Evolutionary conservation across 1,140 invertebrate genomes (phyloP), one percentile per base, ranked within the genome.

Genomic region (Achatina immaculata): DNA sequence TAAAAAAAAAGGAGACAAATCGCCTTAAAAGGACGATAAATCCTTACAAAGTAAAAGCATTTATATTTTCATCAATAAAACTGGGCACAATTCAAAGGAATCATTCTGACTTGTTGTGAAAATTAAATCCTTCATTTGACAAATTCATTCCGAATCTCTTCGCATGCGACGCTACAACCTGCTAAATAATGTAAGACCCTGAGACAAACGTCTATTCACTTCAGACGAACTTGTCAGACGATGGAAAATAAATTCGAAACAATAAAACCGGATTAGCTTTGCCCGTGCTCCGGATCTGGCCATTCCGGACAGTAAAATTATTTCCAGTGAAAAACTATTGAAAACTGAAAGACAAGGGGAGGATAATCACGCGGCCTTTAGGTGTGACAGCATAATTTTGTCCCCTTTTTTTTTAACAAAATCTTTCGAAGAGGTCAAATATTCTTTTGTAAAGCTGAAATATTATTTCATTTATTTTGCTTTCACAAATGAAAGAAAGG

Each of bases 121-220:
- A 73, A 73, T 73, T 73, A 73, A 73, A 73, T 73, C 71, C 71
- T 73, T 51, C 71, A 51, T 73, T 73, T 73, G 71, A 48, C 71
- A 73, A 73, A 73, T 73, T 73, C 71, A 73, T 48, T 48, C 38
- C 28, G 71, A 48, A 43, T 43, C 42, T 69, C 24, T 69, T 43
- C 68, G 58, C 58, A n/a, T 62, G 58, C 31, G 31, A 62, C 58
- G 28, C 7, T 62, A 62, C 58, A 62, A 62, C 58, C n/a, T 62
- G 58, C 58, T 62, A 62, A 62, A 62, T 62, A 43, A 43, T 69
- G 38, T 40, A 69, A 9, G 36, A 43, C 36, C 36, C 38, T 1
- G 19, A 42, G 68, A 28, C 36, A 38, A 43, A 43, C 19, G 36
- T 43, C 68, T 43, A 69, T 40, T 69, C 68, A 42, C 68, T 40